These are phyloP conservation scores for Homarus americanus DNA, from an alignment of 1,140 invertebrate genomes.

Conservation along the genomic window DNA sequence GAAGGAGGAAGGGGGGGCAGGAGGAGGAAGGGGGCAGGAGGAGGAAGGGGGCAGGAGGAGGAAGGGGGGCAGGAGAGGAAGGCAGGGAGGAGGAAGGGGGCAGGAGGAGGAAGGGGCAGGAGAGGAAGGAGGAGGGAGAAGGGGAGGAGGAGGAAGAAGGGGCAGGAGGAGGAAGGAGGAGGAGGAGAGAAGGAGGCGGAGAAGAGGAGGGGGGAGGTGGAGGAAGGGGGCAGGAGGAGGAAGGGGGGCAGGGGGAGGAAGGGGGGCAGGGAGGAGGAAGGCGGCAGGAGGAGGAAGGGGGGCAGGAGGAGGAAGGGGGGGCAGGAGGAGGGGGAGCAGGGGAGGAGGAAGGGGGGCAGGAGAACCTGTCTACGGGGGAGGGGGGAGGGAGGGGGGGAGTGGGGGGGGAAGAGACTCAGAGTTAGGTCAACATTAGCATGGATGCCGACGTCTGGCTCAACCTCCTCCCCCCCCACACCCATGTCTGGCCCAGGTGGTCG, in stretches of 20 bases:
- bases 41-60: background rate
- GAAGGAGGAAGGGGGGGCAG: background rate
- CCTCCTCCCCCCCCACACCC: too few relatives aligned
- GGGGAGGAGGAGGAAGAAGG: background rate
- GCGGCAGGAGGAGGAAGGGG: background rate
- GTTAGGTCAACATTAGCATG: background rate
- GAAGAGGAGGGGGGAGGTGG: background rate
- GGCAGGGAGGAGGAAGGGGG: too few relatives aligned
- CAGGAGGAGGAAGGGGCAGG: background rate
- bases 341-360: background rate
- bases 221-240: background rate
- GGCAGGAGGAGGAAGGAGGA: background rate
- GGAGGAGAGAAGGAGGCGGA: background rate
- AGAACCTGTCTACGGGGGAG: too few relatives aligned
- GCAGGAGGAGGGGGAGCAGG: too few relatives aligned
- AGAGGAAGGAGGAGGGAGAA: too few relatives aligned
- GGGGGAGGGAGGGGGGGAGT: constrained; percentile 3
- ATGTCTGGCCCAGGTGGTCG: too few relatives aligned
- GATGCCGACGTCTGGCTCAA: background rate
- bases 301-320: background rate
- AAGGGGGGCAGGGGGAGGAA: too few relatives aligned
- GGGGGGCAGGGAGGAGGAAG: too few relatives aligned
- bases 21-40: background rate
- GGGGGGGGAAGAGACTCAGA: background rate
- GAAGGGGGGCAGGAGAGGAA: too few relatives aligned